Conservation (phyloP, 2,888 invertebrate species). For the Caenorhabditis sp. region DNA sequence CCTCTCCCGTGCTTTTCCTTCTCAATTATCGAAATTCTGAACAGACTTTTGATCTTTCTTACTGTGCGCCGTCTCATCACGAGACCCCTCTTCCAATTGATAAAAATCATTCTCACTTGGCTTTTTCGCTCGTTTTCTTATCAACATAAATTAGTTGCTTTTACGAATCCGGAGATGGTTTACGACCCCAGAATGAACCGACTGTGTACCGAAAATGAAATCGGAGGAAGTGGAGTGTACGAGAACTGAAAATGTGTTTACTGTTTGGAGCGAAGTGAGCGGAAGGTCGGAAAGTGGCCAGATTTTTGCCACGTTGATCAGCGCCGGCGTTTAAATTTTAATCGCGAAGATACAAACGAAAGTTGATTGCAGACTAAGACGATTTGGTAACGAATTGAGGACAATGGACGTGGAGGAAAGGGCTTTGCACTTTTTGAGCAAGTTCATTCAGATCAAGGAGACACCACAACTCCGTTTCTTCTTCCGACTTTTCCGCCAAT, state of each 20-base stretch:
- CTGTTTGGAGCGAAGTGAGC: slow-evolving; percentile 4
- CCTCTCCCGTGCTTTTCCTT: too few relatives aligned
- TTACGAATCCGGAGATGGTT: slow-evolving; percentile 55
- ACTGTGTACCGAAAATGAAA: slow-evolving; percentile 15
- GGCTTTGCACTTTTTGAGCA: too few relatives aligned
- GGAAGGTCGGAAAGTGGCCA: neutral
- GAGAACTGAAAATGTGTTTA: neutral
- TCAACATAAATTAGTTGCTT: slow-evolving; percentile 33
- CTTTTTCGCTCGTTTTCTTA: slow-evolving; percentile 19
- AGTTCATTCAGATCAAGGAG: too few relatives aligned
- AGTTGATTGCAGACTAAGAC: too few relatives aligned
- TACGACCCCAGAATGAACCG: slow-evolving; percentile 43
- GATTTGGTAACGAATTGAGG: too few relatives aligned
- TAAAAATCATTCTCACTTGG: slow-evolving; percentile 16
- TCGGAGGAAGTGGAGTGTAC: neutral
- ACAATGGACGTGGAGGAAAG: too few relatives aligned
- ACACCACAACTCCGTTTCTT: too few relatives aligned
- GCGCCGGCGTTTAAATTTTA: too few relatives aligned
- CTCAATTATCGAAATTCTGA: neutral
- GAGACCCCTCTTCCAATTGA: slow-evolving; percentile 25
- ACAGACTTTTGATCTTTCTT: slow-evolving; percentile 17
- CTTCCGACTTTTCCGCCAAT: too few relatives aligned
- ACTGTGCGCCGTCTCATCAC: too few relatives aligned
- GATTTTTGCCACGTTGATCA: neutral
- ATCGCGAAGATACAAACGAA: too few relatives aligned